Base-by-base conservation (phyloP, 2,888 invertebrate species). In the Synanthedon tipuliformis region DNA sequence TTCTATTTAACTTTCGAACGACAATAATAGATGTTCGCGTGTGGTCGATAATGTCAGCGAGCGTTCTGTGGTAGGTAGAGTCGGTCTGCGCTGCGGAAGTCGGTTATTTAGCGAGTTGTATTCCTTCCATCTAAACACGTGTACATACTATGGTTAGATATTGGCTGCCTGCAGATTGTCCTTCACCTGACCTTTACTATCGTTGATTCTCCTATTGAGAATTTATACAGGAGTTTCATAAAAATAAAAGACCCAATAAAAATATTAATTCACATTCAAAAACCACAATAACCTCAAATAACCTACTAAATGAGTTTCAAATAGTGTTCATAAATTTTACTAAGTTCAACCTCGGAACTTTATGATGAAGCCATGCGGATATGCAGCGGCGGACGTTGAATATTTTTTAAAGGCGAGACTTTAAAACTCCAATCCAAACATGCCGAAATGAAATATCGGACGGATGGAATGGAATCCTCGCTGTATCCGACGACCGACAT, bases 391-490 rank as follows among this genome's bases (percentile, higher is more conserved):
- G 53, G 13, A 50, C 34, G 34, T 34, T 52, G 57, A 57, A 58
- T 53, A 55, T 53, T 56, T 54, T 48, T 56, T 55, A 55, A 48
- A 41, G n/a, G 41, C 7, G 41, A 34, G 45, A 49, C 23, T 49
- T 49, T 23, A 18, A 49, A 56, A 34, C 48, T 54, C 48, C 52
- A 52, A 49, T 56, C 54, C 55, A 53, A 58, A 60, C 71, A 73
- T 56, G 68, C 61, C 62, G 66, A 75, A 73, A 75, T 80, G 51
- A 78, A 80, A 80, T 74, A 75, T 76, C 64, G 69, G 61, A 55
- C 56, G 61, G 59, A 57, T 56, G 61, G 68, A 75, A 73, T 69
- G 61, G 68, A 75, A 73, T 69, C 68, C 62, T 59, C 59, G 58
- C 53, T 60, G 62, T 63, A 68, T 72, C 72, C 69, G 68, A 66